Evolutionary conservation across 2,888 invertebrate genomes (phyloP), one percentile per base, ranked within the genome.

Genomic region (Stramonita haemastoma): DNA sequence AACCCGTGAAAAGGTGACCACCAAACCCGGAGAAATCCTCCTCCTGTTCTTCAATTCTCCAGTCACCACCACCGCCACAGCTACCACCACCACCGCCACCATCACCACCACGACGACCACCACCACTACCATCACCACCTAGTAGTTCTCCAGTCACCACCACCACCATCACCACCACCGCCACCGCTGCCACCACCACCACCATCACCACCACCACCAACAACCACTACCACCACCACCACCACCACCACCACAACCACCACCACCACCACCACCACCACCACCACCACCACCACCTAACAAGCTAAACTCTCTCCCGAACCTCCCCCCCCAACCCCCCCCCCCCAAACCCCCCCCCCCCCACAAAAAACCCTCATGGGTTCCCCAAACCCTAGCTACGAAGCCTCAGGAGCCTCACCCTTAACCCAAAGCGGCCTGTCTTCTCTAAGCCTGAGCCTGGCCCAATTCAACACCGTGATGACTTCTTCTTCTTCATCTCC

Each of bases 361-460:
- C 26, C 22, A 81, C 19, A 22, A 34, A 81, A 32, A 32, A 36
- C 17, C 26, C 1, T 57, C 17, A 85, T 85, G 85, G 85, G 26
- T 4, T 46, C 85, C 13, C 85, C 22, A 17, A 85, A 57, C n/a
- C 85, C 85, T 2, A 15, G n/a, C 19, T 85, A 56, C 85, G 15
- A 22, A 0, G 46, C 22, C n/a, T 57, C n/a, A 0, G 83, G 13
- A 19, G 36, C 85, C 32, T 26, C 56, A 1, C 15, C 15, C 11
- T 8, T 57, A 26, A 4, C 57, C 1, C 26, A 57, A 29, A 56
- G 5, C 83, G 36, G 73, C 5, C 26, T n/a, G 8, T 13, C 73
- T 11, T 73, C 85, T 57, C 29, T 85, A 57, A 85, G 85, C 85
- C 60, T 86, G 70, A 86, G 19, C 34, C 29, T 86, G 36, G 66